Percentiles rank a stretch among this genome's conserved stretches.
Conservation (phyloP, 2,113 vertebrate genomes). For the Xenus cinereus region DNA sequence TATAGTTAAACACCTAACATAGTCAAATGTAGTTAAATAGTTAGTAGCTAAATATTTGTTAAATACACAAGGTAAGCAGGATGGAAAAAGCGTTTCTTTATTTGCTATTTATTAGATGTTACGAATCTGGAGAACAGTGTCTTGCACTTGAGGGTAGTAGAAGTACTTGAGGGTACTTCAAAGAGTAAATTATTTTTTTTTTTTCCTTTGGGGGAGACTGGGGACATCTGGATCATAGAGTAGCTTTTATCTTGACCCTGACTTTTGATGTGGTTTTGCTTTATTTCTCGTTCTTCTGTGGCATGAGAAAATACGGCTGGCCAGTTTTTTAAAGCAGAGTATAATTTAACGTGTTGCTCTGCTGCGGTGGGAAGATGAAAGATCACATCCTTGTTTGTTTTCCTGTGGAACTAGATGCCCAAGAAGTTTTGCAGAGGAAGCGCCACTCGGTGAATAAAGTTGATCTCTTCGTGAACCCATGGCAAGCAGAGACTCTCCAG, state of each 20-base stretch:
- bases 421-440: slow-evolving; percentile 37
- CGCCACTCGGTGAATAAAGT: not conserved
- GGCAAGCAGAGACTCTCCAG: not conserved
- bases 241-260: not conserved
- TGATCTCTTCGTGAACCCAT: not conserved
- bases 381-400: not conserved
- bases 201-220: not conserved
- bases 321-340: not conserved
- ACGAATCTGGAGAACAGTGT: not conserved
- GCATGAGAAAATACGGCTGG: rapidly evolving
- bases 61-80: not conserved
- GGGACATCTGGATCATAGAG: not conserved
- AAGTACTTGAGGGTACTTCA: not conserved
- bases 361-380: not conserved
- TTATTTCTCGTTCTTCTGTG: not conserved
- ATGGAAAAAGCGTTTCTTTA: not conserved
- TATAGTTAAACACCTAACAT: not conserved
- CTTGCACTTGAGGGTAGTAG: not conserved
- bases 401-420: slow-evolving; percentile 38
- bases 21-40: not conserved
- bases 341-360: not conserved
- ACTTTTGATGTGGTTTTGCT: not conserved
- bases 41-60: not conserved
- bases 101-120: not conserved
- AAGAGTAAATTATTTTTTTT: not conserved